phyloP scores from a whole-genome alignment of 2,888 invertebrate species.

The Tanaodytes sp. region DNA sequence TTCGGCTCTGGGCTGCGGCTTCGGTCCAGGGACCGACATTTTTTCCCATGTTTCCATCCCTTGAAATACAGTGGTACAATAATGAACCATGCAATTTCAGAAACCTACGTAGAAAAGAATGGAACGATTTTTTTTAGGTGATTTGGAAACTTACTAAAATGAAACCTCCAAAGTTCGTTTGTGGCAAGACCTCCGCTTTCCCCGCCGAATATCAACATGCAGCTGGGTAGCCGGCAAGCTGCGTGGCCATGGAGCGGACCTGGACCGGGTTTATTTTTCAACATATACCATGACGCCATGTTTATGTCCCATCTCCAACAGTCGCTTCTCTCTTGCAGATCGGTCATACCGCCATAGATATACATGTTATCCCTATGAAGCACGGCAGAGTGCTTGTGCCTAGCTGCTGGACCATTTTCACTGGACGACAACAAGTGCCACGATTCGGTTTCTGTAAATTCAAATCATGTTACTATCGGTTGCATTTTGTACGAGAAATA shows the following conservation, averaged over 20 bases:
- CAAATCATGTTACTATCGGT: too few species aligned
- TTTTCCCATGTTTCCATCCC: conserved; percentile 86
- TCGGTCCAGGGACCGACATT: conserved; percentile 76
- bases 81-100: too few species aligned
- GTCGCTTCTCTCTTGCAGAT: conserved; percentile 84
- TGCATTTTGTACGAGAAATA: background rate
- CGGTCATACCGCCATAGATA: conserved; percentile 91
- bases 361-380: conserved; percentile 86
- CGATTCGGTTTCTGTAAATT: conserved; percentile 82
- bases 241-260: conserved; percentile 85
- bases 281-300: conserved; percentile 78
- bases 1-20: conserved; percentile 82
- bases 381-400: conserved; percentile 90
- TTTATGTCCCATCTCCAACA: conserved; percentile 84
- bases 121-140: too few species aligned
- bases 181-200: conserved; percentile 81
- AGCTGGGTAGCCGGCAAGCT: conserved; percentile 83
- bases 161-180: conserved; percentile 88
- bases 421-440: conserved; percentile 80
- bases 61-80: too few species aligned
- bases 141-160: conserved; percentile 84
- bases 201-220: conserved; percentile 87
- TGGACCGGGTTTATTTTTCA: conserved; percentile 79
- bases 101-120: too few species aligned
- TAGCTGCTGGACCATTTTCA: conserved; percentile 77